These are phyloP conservation scores for Drepana falcataria DNA, from an alignment of 2,888 invertebrate species.

Conservation along the genomic window DNA sequence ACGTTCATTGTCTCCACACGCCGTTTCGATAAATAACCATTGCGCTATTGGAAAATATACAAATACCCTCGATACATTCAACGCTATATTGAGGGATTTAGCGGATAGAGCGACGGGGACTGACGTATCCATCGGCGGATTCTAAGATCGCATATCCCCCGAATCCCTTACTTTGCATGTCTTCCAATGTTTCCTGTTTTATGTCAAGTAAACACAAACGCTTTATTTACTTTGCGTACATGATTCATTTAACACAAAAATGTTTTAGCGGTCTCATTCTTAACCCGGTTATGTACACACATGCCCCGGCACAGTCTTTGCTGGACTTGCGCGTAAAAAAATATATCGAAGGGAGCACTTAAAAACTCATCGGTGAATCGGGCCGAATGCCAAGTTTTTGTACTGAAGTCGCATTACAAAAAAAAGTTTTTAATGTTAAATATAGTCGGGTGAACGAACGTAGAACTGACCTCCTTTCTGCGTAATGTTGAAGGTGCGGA, in stretches of 20 bases:
- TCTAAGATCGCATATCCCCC: background rate
- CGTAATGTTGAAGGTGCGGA: conserved; percentile 95
- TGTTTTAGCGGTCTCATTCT: conserved; percentile 44
- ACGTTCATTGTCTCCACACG: conserved; percentile 28
- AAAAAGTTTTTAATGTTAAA: conserved; percentile 50
- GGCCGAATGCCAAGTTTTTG: conserved; percentile 61
- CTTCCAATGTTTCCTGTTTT: conserved; percentile 28
- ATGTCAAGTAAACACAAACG: conserved; percentile 58
- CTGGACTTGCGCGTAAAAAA: conserved; percentile 20
- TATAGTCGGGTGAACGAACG: conserved; percentile 68
- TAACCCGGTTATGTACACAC: conserved; percentile 37
- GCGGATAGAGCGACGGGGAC: background rate
- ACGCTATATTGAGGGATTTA: background rate
- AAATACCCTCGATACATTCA: background rate
- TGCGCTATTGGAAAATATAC: background rate
- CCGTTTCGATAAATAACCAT: conserved; percentile 22
- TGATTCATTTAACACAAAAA: conserved; percentile 56
- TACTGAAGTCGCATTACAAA: conserved; percentile 49
- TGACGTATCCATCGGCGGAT: background rate
- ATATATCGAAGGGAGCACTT: conserved; percentile 28
- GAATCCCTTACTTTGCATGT: conserved; percentile 11
- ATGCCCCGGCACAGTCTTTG: conserved; percentile 21
- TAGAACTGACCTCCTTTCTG: conserved; percentile 88
- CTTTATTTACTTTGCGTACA: conserved; percentile 42
- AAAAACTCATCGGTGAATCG: conserved; percentile 30